A percentile compares a stretch with the other conserved stretches of the same genome.
Conservation (phyloP, 2,113 vertebrate species). For the Parus major region DNA sequence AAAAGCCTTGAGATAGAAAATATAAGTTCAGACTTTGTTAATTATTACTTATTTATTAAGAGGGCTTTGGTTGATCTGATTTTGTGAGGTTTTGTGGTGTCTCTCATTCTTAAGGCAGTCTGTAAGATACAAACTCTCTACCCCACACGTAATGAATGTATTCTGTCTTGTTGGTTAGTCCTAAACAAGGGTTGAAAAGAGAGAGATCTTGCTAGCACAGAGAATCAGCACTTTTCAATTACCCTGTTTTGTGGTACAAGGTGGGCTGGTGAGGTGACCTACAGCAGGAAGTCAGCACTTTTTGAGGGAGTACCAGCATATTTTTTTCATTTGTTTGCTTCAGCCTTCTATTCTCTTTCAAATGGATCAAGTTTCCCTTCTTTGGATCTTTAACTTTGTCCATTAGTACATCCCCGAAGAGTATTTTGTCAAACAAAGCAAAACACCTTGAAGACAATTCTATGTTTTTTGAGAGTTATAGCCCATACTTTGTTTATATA, state of each 20-base stretch:
- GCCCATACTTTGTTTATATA: slow-evolving; percentile 70
- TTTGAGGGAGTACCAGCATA: slow-evolving; percentile 59
- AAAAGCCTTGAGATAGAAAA: not conserved
- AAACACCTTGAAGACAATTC: slow-evolving; percentile 67
- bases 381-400: slow-evolving; percentile 64
- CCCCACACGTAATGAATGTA: not conserved
- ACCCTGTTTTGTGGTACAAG: slow-evolving; percentile 31
- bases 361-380: slow-evolving; percentile 67
- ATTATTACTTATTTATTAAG: not conserved
- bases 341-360: slow-evolving; percentile 58
- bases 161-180: not conserved
- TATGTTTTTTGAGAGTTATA: slow-evolving; percentile 68
- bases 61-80: not conserved
- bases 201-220: slow-evolving; percentile 8
- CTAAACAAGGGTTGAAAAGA: slow-evolving; percentile 11
- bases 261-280: slow-evolving; percentile 42
- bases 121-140: not conserved
- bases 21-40: not conserved
- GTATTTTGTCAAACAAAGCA: slow-evolving; percentile 74
- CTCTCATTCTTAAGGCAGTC: slow-evolving; percentile 7
- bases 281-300: slow-evolving; percentile 68
- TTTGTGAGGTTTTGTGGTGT: not conserved
- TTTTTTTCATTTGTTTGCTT: slow-evolving; percentile 51
- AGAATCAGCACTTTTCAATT: slow-evolving; percentile 67
- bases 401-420: slow-evolving; percentile 71